These are phyloP conservation scores for Enteromius fasciolatus DNA, from an alignment of 2,797 vertebrate species.

Conservation along the genomic window DNA sequence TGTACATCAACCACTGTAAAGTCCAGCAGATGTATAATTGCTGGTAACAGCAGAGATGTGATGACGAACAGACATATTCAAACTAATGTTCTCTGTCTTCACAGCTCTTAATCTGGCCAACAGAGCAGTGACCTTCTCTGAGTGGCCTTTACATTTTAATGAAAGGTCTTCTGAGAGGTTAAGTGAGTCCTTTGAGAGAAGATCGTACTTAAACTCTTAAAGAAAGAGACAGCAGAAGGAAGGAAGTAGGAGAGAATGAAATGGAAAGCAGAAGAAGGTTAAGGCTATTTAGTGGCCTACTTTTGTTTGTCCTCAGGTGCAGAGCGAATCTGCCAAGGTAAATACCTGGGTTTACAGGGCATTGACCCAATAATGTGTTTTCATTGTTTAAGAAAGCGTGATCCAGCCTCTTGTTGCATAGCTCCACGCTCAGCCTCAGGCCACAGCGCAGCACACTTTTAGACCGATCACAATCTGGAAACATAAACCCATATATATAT, in stretches of 20 bases:
- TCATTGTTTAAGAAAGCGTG: conserved; percentile 21
- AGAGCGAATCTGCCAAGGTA: conserved; percentile 20
- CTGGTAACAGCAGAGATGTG: conserved; percentile 7
- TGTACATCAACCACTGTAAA: background rate
- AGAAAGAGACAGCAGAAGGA: conserved; percentile 8
- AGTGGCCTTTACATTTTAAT: conserved; percentile 55
- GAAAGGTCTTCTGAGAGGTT: conserved; percentile 48
- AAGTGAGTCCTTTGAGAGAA: conserved; percentile 46
- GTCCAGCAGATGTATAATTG: background rate
- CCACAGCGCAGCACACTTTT: background rate
- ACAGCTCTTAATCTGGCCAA: conserved; percentile 34
- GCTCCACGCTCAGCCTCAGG: background rate
- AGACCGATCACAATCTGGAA: background rate
- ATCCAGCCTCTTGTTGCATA: background rate
- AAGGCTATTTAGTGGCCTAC: conserved; percentile 15
- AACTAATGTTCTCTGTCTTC: conserved; percentile 39
- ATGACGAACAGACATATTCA: conserved; percentile 38
- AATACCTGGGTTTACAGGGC: conserved; percentile 34
- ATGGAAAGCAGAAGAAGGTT: conserved; percentile 34
- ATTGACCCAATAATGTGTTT: conserved; percentile 29
- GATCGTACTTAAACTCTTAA: conserved; percentile 24
- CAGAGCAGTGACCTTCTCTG: conserved; percentile 41
- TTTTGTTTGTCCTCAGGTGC: conserved; percentile 36
- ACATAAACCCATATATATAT: background rate
- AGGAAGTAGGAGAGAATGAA: conserved; percentile 8